phyloP scores from a whole-genome alignment of 2,113 vertebrate species.

The Xenopus laevis region DNA sequence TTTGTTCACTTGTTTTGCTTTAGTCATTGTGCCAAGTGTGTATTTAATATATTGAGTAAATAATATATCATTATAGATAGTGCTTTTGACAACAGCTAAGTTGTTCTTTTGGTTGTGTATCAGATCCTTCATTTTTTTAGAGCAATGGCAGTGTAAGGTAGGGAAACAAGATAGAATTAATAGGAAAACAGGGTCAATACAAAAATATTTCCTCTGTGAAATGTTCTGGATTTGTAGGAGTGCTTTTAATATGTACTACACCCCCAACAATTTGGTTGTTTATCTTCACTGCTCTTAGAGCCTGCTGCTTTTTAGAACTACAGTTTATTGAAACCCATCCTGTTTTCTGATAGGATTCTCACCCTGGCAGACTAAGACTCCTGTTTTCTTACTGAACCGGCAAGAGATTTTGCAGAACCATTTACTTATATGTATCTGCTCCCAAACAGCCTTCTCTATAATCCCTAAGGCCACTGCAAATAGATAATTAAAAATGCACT shows the following conservation, averaged over 20 bases:
- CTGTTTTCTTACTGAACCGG: conserved; percentile 31
- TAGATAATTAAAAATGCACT: conserved; percentile 40
- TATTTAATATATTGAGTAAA: no score
- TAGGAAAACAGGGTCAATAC: no score
- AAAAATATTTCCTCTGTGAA: no score
- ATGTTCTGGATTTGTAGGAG: no score
- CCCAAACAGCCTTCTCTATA: conserved; percentile 22
- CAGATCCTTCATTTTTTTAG: no score
- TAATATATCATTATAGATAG: no score
- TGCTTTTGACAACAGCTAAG: no score
- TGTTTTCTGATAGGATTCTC: conserved; percentile 8
- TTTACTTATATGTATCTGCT: conserved; percentile 36
- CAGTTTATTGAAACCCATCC: conserved; percentile 8
- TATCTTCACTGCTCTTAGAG: neutral
- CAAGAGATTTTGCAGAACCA: conserved; percentile 16
- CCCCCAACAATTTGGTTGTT: neutral
- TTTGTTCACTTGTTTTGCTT: no score
- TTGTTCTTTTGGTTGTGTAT: no score
- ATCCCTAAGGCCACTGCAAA: conserved; percentile 25
- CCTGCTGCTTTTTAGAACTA: neutral
- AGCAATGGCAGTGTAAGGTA: no score
- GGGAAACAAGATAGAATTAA: no score
- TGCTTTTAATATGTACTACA: neutral
- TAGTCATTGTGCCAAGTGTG: no score
- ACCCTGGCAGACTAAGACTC: conserved; percentile 2